Percentiles rank a stretch among this genome's conserved stretches.
Evolutionary conservation across 2,113 vertebrate genomes (phyloP).

Genomic region (Gnathonemus longibarbis): DNA sequence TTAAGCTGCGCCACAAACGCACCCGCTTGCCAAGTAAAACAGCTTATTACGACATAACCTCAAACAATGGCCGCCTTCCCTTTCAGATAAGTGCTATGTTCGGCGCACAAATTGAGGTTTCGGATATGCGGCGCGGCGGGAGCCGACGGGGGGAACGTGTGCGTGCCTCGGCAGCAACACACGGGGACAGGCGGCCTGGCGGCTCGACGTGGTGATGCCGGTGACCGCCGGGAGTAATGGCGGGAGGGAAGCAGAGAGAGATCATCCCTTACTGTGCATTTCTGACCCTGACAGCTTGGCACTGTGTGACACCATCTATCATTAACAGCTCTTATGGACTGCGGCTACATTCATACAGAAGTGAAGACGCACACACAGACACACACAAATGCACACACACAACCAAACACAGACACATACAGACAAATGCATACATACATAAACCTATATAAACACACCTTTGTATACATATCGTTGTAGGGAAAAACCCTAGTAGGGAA

Average conservation of each 20-base stretch:
- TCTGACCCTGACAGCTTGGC: conserved; percentile 50
- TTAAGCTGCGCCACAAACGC: conserved; percentile 46
- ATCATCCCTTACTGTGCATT: conserved; percentile 49
- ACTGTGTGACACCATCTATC: conserved; percentile 45
- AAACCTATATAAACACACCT: neutral
- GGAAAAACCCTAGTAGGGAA: neutral
- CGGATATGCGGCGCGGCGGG: neutral
- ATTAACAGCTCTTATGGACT: conserved; percentile 51
- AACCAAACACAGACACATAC: neutral
- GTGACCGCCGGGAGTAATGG: conserved; percentile 16
- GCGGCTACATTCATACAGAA: conserved; percentile 43
- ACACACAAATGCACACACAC: conserved; percentile 1
- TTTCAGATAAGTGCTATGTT: conserved; percentile 39
- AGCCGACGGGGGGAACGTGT: neutral
- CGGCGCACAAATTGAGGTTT: conserved; percentile 16
- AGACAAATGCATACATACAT: neutral
- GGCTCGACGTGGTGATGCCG: conserved; percentile 26
- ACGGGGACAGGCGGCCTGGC: conserved; percentile 29
- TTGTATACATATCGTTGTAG: neutral
- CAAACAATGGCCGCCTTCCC: conserved; percentile 36
- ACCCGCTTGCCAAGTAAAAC: conserved; percentile 47
- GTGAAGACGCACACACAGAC: conserved; percentile 22
- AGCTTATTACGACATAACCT: conserved; percentile 39
- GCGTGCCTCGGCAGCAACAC: neutral
- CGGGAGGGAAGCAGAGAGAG: conserved; percentile 39